These are phyloP conservation scores for Eulemur coronatus DNA, from an alignment of 2,797 vertebrate species.

Conservation along the genomic window DNA sequence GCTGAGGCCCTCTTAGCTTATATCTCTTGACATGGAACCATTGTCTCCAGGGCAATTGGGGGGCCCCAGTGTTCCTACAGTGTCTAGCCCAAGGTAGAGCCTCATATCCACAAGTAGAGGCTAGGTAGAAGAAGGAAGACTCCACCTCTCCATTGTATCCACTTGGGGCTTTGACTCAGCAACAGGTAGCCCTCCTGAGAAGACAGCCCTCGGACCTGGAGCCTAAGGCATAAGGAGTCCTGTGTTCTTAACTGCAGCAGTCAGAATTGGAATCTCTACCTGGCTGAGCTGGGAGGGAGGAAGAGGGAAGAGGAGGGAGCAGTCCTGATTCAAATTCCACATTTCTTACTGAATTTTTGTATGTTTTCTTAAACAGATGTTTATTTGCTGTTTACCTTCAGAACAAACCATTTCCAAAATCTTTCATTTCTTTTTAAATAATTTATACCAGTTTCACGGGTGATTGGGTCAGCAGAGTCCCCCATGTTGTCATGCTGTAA, in stretches of 20 bases:
- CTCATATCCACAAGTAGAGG: neutral
- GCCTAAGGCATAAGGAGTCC: neutral
- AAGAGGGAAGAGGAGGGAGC: neutral
- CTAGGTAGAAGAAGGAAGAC: neutral
- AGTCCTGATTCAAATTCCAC: neutral
- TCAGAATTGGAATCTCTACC: neutral
- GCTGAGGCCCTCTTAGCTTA: neutral
- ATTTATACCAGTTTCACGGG: neutral
- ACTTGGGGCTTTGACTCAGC: neutral
- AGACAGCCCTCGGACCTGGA: neutral
- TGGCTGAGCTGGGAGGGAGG: neutral
- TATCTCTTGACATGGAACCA: neutral
- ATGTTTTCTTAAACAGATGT: neutral
- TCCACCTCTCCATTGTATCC: neutral
- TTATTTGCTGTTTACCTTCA: neutral
- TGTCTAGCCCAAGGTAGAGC: neutral
- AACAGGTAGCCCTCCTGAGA: neutral
- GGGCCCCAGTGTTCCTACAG: neutral
- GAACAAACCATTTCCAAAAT: neutral
- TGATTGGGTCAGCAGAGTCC: neutral
- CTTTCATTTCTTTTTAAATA: neutral
- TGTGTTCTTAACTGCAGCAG: too few relatives aligned
- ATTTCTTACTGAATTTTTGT: neutral
- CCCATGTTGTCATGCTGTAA: neutral
- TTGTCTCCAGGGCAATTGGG: neutral